Percentiles rank a stretch among this genome's conserved stretches.
Conservation (phyloP, 1,140 invertebrate genomes). For the Pteromalus puparum region DNA sequence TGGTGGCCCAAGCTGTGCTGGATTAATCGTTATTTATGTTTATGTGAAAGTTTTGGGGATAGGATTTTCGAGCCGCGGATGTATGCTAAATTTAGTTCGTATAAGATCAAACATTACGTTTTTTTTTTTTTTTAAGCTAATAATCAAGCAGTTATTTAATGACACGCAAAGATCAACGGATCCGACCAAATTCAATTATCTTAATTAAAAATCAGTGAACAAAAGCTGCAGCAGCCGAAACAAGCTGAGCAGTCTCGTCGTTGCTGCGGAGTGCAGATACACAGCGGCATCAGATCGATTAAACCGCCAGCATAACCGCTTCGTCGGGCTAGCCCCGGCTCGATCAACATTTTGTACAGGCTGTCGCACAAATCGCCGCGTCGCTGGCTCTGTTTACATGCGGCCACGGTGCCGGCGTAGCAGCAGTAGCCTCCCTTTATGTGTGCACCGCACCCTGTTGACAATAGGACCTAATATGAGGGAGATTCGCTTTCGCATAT, state of each 20-base stretch:
- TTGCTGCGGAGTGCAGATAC: background rate
- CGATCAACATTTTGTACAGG: constrained; percentile 37
- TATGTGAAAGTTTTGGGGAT: constrained; percentile 15
- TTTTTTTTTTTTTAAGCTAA: no score
- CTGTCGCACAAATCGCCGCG: constrained; percentile 22
- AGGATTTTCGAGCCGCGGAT: background rate
- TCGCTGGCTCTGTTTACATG: constrained; percentile 22
- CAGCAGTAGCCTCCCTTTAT: background rate
- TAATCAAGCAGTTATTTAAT: no score
- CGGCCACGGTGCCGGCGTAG: background rate
- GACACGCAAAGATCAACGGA: no score
- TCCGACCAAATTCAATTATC: no score
- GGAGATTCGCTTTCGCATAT: background rate
- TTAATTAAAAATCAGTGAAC: background rate
- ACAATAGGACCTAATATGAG: constrained; percentile 16
- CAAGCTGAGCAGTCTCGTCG: no score
- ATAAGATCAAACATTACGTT: no score
- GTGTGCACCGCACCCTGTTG: constrained; percentile 17
- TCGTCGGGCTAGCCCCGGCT: background rate
- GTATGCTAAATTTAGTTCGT: background rate
- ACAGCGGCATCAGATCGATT: constrained; percentile 15
- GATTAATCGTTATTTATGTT: constrained; percentile 40
- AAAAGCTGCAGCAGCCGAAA: background rate
- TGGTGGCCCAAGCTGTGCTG: background rate
- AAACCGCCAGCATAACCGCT: constrained; percentile 23